Percentiles rank a stretch among this genome's conserved stretches.
These are phyloP conservation scores for Merops nubicus DNA, from an alignment of 2,113 vertebrate species.

Conservation along the genomic window DNA sequence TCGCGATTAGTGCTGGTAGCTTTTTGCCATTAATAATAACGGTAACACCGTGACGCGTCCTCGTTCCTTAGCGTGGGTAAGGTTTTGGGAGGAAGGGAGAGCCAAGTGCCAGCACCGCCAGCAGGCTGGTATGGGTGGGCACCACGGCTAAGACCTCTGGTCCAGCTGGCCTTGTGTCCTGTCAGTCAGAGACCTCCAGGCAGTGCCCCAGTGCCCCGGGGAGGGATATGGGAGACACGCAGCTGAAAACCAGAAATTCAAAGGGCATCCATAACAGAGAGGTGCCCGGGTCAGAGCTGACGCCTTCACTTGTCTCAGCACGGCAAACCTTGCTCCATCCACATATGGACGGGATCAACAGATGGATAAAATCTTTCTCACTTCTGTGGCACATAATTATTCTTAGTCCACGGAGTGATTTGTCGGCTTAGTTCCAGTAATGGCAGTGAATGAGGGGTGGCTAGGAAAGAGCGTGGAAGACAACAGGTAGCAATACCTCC, in stretches of 20 bases:
- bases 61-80: fast-evolving
- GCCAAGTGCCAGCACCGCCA: fast-evolving
- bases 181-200: neutral
- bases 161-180: neutral
- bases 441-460: neutral
- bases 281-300: neutral
- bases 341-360: neutral
- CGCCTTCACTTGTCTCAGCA: neutral
- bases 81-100: neutral
- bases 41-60: fast-evolving
- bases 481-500: fast-evolving
- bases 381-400: neutral
- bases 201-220: neutral
- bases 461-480: neutral
- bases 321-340: neutral
- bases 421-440: neutral
- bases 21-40: fast-evolving
- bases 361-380: neutral
- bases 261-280: fast-evolving
- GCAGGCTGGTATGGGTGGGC: neutral
- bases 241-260: neutral
- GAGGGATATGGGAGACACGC: neutral
- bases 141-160: fast-evolving
- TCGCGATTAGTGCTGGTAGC: fast-evolving
- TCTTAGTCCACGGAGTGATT: neutral